Conservation (phyloP, 2,888 invertebrate species). For the Eupithecia tripunctaria region DNA sequence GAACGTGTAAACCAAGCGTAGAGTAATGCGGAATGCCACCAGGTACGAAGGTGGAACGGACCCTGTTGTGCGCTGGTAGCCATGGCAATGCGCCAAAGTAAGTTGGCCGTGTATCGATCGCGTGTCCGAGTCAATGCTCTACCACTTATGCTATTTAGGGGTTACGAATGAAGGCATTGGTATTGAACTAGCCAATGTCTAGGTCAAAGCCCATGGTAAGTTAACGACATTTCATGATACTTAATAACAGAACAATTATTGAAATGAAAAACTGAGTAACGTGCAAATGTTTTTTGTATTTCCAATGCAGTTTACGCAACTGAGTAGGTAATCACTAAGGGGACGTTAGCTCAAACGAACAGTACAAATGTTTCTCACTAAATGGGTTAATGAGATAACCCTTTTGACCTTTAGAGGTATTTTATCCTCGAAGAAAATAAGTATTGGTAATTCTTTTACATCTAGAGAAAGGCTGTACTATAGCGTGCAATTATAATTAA, state of each 20-base stretch:
- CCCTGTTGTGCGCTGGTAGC: constrained; percentile 62
- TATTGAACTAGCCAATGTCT: constrained; percentile 47
- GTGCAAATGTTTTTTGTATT: constrained; percentile 79
- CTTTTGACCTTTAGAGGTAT: constrained; percentile 32
- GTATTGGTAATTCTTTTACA: constrained; percentile 36
- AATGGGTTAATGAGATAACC: constrained; percentile 34
- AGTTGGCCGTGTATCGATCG: constrained; percentile 61
- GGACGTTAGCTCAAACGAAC: constrained; percentile 61
- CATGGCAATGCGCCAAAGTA: constrained; percentile 63
- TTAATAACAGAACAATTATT: constrained; percentile 24
- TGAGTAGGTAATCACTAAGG: constrained; percentile 61
- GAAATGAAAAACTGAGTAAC: constrained; percentile 78
- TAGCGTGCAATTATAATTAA: constrained; percentile 39
- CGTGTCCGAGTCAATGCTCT: constrained; percentile 51
- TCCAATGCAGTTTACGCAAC: constrained; percentile 72
- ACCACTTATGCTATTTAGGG: constrained; percentile 39
- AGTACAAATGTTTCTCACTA: constrained; percentile 49
- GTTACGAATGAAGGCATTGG: constrained; percentile 36
- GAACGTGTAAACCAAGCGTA: constrained; percentile 6
- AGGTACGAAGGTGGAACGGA: constrained; percentile 29
- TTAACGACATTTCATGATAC: constrained; percentile 20
- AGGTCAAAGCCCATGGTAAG: constrained; percentile 46
- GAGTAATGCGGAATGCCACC: constrained; percentile 25
- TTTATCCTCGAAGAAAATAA: constrained; percentile 41
- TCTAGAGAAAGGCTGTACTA: constrained; percentile 36